Evolutionary conservation across 2,797 vertebrate genomes (phyloP).

Genomic region (Cottoperca gobio): DNA sequence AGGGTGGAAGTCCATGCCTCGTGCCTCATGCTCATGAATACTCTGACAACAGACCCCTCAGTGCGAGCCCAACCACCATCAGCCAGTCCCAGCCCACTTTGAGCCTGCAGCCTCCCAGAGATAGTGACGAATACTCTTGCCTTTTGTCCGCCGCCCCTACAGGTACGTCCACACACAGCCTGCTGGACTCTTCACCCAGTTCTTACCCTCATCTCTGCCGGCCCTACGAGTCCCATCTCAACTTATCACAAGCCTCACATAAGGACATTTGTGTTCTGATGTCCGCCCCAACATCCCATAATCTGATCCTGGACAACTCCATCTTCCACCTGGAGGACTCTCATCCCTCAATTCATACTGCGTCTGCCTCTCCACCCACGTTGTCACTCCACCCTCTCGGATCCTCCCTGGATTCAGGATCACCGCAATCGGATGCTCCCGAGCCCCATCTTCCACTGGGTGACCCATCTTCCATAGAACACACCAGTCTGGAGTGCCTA

Average conservation of each 20-base stretch:
- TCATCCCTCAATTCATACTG: slow-evolving; percentile 38
- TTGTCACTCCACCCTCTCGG: slow-evolving; percentile 40
- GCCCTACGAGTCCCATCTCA: slow-evolving; percentile 46
- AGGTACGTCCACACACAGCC: slow-evolving; percentile 70
- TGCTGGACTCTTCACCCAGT: slow-evolving; percentile 51
- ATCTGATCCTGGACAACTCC: slow-evolving; percentile 62
- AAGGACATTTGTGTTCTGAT: slow-evolving; percentile 55
- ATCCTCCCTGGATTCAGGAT: slow-evolving; percentile 68
- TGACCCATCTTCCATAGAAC: slow-evolving; percentile 66
- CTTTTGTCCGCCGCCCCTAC: slow-evolving; percentile 67
- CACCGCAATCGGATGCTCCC: slow-evolving; percentile 38
- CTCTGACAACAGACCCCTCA: slow-evolving; percentile 47
- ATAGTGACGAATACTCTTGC: slow-evolving; percentile 64
- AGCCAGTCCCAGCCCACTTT: slow-evolving; percentile 82
- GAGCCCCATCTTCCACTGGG: slow-evolving; percentile 56
- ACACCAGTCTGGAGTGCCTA: slow-evolving; percentile 83
- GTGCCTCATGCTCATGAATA: slow-evolving; percentile 39
- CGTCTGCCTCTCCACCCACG: slow-evolving; percentile 50
- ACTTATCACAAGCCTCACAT: slow-evolving; percentile 43
- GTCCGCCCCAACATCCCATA: slow-evolving; percentile 31
- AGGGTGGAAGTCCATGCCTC: slow-evolving; percentile 43
- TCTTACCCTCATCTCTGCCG: slow-evolving; percentile 59
- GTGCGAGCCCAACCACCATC: slow-evolving; percentile 59
- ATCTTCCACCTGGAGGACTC: slow-evolving; percentile 64
- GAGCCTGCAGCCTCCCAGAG: slow-evolving; percentile 75